Evolutionary conservation across 2,888 invertebrate genomes (phyloP).

Genomic region (Lochmaea capreae): DNA sequence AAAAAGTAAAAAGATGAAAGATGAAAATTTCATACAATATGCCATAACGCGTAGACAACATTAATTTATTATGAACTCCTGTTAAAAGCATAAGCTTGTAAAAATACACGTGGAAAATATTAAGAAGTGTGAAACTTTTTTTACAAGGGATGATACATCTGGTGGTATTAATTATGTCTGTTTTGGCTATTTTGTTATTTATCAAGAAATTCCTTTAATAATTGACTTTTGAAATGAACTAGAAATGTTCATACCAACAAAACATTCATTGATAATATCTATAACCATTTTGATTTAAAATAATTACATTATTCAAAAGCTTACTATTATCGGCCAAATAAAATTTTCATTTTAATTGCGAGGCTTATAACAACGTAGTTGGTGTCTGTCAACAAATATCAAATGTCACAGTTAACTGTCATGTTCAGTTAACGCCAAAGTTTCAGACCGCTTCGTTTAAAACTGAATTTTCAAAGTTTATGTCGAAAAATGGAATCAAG

Average conservation of each 20-base stretch:
- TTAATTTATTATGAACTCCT: conserved; percentile 24
- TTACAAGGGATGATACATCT: conserved; percentile 26
- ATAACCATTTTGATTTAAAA: too few relatives aligned
- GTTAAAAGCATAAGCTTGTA: conserved; percentile 36
- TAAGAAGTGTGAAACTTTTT: conserved; percentile 32
- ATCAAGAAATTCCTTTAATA: neutral
- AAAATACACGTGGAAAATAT: conserved; percentile 29
- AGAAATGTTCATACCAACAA: neutral
- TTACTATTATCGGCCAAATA: too few relatives aligned
- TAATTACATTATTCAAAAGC: too few relatives aligned
- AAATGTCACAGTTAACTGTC: too few relatives aligned
- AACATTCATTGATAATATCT: neutral
- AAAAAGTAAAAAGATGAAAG: neutral
- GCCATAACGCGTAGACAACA: conserved; percentile 16
- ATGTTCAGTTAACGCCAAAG: too few relatives aligned
- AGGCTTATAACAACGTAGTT: too few relatives aligned
- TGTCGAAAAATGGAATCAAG: too few relatives aligned
- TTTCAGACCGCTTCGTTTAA: too few relatives aligned
- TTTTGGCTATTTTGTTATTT: neutral
- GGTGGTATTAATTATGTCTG: conserved; percentile 22
- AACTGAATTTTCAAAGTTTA: too few relatives aligned
- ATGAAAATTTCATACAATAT: conserved; percentile 10
- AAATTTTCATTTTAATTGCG: too few relatives aligned
- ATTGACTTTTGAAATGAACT: neutral
- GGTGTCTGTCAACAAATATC: too few relatives aligned